Percentiles rank a stretch among this genome's conserved stretches.
These are phyloP conservation scores for Pocota personata DNA, from an alignment of 2,888 invertebrate genomes.

Conservation along the genomic window DNA sequence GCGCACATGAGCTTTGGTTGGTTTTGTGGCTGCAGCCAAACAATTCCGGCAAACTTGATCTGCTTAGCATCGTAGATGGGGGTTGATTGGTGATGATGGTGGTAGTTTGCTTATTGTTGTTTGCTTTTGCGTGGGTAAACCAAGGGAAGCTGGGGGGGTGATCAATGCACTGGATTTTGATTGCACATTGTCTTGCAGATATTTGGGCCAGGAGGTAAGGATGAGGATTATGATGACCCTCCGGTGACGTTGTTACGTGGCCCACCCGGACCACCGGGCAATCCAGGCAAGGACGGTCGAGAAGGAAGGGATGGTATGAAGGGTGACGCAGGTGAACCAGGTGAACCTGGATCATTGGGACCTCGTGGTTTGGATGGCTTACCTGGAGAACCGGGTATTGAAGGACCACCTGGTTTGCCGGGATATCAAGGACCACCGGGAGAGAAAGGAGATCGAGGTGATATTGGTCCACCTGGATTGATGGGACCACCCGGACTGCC, in stretches of 20 bases:
- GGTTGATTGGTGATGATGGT: slow-evolving; percentile 60
- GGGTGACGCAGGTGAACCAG: slow-evolving; percentile 87
- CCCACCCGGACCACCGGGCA: slow-evolving; percentile 86
- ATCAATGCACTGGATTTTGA: slow-evolving; percentile 58
- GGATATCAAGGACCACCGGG: slow-evolving; percentile 94
- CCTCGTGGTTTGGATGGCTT: slow-evolving; percentile 89
- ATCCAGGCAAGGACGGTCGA: slow-evolving; percentile 80
- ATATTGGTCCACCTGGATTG: slow-evolving; percentile 96
- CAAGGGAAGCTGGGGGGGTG: slow-evolving; percentile 39
- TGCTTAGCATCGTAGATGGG: slow-evolving; percentile 63
- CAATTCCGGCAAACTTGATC: slow-evolving; percentile 69
- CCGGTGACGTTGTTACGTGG: slow-evolving; percentile 85
- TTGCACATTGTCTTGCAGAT: slow-evolving; percentile 77
- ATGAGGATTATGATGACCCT: slow-evolving; percentile 83
- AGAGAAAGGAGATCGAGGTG: slow-evolving; percentile 90
- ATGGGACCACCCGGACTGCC: slow-evolving; percentile 96
- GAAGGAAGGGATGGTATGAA: slow-evolving; percentile 83
- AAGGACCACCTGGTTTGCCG: slow-evolving; percentile 91
- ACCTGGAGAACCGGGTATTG: slow-evolving; percentile 91
- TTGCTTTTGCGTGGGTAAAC: slow-evolving; percentile 66
- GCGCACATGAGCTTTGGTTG: slow-evolving; percentile 62
- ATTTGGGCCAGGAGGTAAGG: slow-evolving; percentile 82
- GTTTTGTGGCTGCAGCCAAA: slow-evolving; percentile 67
- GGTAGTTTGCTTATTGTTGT: slow-evolving; percentile 69
- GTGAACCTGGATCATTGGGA: slow-evolving; percentile 90